These are phyloP conservation scores for Gasterosteus aculeatus DNA, from an alignment of 2,113 vertebrate species.

Conservation along the genomic window DNA sequence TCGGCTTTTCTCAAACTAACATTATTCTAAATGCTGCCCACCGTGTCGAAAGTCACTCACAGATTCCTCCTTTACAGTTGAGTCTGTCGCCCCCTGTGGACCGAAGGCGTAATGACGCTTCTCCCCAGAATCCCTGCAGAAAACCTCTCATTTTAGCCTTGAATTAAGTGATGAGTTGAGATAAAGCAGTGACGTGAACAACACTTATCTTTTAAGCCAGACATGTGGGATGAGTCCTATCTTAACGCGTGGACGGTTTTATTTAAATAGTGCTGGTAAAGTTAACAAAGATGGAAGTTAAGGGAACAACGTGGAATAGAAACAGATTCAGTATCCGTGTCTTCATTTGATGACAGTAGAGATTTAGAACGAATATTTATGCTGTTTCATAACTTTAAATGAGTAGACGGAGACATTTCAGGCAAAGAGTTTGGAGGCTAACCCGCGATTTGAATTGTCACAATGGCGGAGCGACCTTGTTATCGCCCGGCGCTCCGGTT, in stretches of 20 bases:
- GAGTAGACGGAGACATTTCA: background rate
- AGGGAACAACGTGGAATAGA: background rate
- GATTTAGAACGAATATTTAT: background rate
- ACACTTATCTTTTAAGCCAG: background rate
- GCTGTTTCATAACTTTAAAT: background rate
- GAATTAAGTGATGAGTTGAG: no score
- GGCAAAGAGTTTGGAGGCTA: conserved; percentile 47
- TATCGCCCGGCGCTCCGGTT: conserved; percentile 46
- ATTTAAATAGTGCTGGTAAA: no score
- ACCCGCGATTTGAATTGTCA: conserved; percentile 24
- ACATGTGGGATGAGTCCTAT: background rate
- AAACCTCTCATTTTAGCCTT: no score
- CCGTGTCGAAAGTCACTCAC: background rate
- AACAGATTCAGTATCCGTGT: no score
- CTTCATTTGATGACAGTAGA: background rate
- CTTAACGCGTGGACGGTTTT: no score
- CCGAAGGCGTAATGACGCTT: background rate
- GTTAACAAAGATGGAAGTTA: no score
- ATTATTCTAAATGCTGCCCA: background rate
- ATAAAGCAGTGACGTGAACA: no score
- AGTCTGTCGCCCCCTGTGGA: background rate
- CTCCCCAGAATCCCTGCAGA: no score
- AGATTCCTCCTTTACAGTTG: background rate
- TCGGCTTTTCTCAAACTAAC: background rate
- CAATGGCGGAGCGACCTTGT: conserved; percentile 48